Evolutionary conservation across 2,797 vertebrate species (phyloP), one percentile per base, ranked within the genome.

Genomic region (Huso huso): DNA sequence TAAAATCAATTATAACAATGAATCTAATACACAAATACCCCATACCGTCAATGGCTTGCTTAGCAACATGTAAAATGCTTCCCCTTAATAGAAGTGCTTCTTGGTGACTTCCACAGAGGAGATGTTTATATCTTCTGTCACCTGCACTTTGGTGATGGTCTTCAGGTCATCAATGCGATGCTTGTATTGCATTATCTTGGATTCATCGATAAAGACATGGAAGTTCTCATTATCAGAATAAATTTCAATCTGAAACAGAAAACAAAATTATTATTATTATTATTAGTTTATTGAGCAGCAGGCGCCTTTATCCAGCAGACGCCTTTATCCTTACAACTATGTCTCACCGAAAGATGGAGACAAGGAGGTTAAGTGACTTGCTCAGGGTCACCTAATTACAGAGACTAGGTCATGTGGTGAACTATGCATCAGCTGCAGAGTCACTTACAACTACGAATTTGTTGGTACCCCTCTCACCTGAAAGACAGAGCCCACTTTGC

Each of bases 21-120:
- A 60, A 72, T n/a, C 10, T 48, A 50, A 61, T 49, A 71, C 57
- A 65, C 1, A 61, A 65, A 74, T 51, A 73, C 51, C 51, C 23
- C 66, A 65, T 75, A 75, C 70, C 75, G 71, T 70, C 57, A 70
- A 73, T 68, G 13, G 68, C 62, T 18, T 18, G 18, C 18, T 18
- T 18, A 18, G 18, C 18, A 18, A 18, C 55, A 7, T 48, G 18
- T 18, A 18, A 37, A 37, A 37, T 37, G 37, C 37, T 37, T 37
- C 37, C 37, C 37, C 0, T 37, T 69, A 82, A 71, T 84, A 83
- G 8, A 68, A 73, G 61, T 69, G 67, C 57, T 79, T 78, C 66
- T 82, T 86, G 71, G 73, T 81, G 75, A 92, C 83, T 78, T 92
- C 87, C 64, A 91, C 81, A 0, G 87, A 87, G 48, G 82, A 88